Percentiles rank a stretch among this genome's conserved stretches.
phyloP scores from a whole-genome alignment of 2,113 vertebrate genomes.

The Choloepus hoffmanni region DNA sequence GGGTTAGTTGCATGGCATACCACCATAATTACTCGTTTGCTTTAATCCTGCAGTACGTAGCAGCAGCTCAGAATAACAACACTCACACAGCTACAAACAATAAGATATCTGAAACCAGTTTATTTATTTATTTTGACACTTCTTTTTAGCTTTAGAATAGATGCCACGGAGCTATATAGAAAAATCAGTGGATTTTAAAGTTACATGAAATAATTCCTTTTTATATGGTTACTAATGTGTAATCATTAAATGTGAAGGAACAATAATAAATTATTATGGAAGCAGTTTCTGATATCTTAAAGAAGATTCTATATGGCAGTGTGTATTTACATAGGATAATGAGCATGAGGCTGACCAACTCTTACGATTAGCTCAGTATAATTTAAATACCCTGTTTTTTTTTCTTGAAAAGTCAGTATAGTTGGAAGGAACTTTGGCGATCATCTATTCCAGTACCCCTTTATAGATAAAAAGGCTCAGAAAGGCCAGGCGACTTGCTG shows the following conservation, averaged over 20 bases:
- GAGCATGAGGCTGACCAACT: not conserved
- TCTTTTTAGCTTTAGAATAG: not conserved
- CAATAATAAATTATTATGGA: not conserved
- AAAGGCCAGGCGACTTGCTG: not conserved
- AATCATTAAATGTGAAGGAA: not conserved
- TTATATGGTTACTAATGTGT: not conserved
- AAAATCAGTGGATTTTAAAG: conserved; percentile 10
- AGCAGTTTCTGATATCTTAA: not conserved
- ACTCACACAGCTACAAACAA: fast-evolving
- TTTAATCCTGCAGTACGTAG: fast-evolving
- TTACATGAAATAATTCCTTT: conserved; percentile 28
- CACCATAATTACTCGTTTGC: not conserved
- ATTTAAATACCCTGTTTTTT: not conserved
- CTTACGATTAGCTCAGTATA: not conserved
- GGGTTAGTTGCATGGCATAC: not conserved
- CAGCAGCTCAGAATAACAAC: not conserved
- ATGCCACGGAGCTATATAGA: not conserved
- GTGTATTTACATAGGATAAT: not conserved
- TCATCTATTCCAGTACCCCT: conserved; percentile 32
- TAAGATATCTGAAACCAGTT: not conserved
- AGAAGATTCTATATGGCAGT: not conserved
- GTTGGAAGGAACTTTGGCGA: not conserved
- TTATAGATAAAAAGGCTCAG: conserved; percentile 20
- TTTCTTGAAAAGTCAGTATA: not conserved
- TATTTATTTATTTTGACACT: not conserved